Base-by-base conservation (phyloP, 2,113 vertebrate species). In the Chaenocephalus aceratus region DNA sequence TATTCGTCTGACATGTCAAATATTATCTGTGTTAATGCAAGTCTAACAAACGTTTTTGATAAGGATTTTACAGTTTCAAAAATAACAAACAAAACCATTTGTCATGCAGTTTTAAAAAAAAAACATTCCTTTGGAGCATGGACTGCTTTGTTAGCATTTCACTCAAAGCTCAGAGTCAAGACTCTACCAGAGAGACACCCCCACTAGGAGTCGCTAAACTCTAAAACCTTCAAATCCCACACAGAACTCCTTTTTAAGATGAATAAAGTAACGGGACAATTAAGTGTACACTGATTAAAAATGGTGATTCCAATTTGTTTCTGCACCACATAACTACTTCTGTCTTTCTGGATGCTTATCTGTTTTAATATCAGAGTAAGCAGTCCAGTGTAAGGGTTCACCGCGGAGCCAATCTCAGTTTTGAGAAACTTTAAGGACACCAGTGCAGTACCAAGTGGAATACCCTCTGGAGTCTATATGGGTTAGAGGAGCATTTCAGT, bases 231-330 rank as follows among this genome's bases (percentile, higher is more conserved):
- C 0, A 7, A 48, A 54, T 48, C 57, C 44, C 49, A 72, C 77
- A 67, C 58, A 52, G 10, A 18, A 15, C 18, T 30, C 30, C n/a
- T 16, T 45, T 85, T 57, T 58, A 68, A 62, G 54, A 56, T 36
- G 51, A 41, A 36, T 51, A 53, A 12, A 46, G 49, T 12, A 23
- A 45, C 5, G 51, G 13, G 11, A 61, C 46, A 45, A 1, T 10
- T 30, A 16, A 13, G 10, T 57, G 30, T 54, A 54, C 63, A 3
- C 41, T 21, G 10, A 46, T 41, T 8, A 5, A 10, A 16, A 16
- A 1, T 41, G 36, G 36, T 41, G 36, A 41, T 30, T 41, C 15
- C 4, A 49, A 52, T 30, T 51, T 5, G 30, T 44, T 77, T 34
- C 18, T 26, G 41, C 53, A 10, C 14, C 3, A 61, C 61, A 73